Evolutionary conservation across 2,888 invertebrate genomes (phyloP).

Genomic region (Cerceris rybyensis): DNA sequence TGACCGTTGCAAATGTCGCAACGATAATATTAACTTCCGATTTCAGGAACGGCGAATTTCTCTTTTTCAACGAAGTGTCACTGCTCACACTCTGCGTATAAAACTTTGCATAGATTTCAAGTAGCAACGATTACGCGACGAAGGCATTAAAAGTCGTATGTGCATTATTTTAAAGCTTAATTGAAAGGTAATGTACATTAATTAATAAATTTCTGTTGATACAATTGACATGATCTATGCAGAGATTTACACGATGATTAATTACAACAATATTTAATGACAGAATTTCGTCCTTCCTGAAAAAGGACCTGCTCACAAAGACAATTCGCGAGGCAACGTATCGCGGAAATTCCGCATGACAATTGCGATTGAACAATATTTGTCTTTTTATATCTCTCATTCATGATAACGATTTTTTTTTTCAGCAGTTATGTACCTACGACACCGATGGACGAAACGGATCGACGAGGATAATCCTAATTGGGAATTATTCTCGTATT

Average conservation of each 20-base stretch:
- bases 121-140: neutral
- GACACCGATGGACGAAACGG: slow-evolving; percentile 68
- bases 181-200: no score
- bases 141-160: no score
- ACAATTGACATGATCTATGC: neutral
- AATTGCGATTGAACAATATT: slow-evolving; percentile 32
- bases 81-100: neutral
- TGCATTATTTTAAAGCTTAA: no score
- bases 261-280: neutral
- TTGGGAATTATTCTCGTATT: slow-evolving; percentile 33
- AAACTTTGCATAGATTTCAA: neutral
- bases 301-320: slow-evolving; percentile 20
- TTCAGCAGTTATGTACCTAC: slow-evolving; percentile 57
- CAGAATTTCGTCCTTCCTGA: slow-evolving; percentile 39
- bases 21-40: slow-evolving; percentile 29
- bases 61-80: neutral
- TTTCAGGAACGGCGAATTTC: slow-evolving; percentile 49
- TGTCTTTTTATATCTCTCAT: slow-evolving; percentile 32
- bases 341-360: slow-evolving; percentile 3
- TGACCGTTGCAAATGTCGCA: slow-evolving; percentile 31
- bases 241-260: neutral
- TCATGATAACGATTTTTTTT: slow-evolving; percentile 39
- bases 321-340: slow-evolving; percentile 1
- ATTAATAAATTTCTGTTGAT: no score
- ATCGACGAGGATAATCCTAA: slow-evolving; percentile 50